Conservation (phyloP, 2,113 vertebrate species). For the Isichthys henryi region DNA sequence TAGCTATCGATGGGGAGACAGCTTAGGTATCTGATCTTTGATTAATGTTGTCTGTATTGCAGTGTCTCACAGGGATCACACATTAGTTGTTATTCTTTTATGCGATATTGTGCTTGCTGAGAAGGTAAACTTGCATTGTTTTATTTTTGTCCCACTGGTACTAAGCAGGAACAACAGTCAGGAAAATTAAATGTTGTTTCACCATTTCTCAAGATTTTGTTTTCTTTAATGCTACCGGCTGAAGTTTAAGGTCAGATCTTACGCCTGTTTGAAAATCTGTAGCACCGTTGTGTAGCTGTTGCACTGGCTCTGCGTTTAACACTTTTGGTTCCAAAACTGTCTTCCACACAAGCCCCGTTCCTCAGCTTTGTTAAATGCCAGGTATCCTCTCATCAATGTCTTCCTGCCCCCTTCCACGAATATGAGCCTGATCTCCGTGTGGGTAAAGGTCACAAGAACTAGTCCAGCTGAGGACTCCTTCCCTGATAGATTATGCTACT, state of each 20-base stretch:
- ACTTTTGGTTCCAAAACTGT: not conserved
- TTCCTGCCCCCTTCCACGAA: not conserved
- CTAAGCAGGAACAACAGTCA: slow-evolving; percentile 36
- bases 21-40: slow-evolving; percentile 31
- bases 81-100: slow-evolving; percentile 24
- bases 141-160: slow-evolving; percentile 31
- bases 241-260: not conserved
- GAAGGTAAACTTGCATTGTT: slow-evolving; percentile 34
- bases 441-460: slow-evolving; percentile 35
- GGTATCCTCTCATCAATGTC: not conserved
- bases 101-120: not conserved
- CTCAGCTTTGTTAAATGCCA: not conserved
- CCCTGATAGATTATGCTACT: slow-evolving; percentile 14
- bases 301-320: not conserved
- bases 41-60: slow-evolving; percentile 34
- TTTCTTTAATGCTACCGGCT: slow-evolving; percentile 5
- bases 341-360: not conserved
- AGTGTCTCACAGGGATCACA: slow-evolving; percentile 25
- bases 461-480: slow-evolving; percentile 28
- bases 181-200: slow-evolving; percentile 36
- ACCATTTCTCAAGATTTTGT: slow-evolving; percentile 28
- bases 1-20: slow-evolving; percentile 22
- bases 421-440: slow-evolving; percentile 20
- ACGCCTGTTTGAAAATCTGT: not conserved
- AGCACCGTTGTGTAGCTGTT: too few species aligned